These are phyloP conservation scores for Doryteuthis pealeii DNA, from an alignment of 1,140 invertebrate genomes.

Conservation along the genomic window DNA sequence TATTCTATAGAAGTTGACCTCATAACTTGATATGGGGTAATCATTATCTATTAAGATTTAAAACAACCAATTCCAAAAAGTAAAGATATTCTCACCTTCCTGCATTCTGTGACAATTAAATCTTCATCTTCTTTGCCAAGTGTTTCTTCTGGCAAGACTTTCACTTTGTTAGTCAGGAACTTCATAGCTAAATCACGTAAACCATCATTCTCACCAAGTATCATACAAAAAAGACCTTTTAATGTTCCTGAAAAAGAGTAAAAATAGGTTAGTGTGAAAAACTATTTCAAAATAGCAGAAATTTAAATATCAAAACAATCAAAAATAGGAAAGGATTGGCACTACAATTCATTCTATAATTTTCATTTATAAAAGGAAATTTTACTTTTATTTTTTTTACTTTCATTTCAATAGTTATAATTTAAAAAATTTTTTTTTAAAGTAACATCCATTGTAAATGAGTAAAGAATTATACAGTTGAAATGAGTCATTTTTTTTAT, in stretches of 20 bases:
- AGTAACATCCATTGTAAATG: too few species aligned
- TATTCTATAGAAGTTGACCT: too few species aligned
- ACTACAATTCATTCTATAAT: too few species aligned
- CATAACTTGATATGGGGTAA: too few species aligned
- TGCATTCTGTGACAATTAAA: constrained; percentile 79
- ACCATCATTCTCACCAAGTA: constrained; percentile 70
- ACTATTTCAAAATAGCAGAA: background rate
- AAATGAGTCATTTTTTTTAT: too few species aligned
- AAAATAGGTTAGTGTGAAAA: background rate
- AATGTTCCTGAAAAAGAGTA: constrained; percentile 64
- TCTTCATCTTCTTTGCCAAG: constrained; percentile 86
- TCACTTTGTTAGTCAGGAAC: constrained; percentile 82
- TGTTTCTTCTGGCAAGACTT: constrained; percentile 75
- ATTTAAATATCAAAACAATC: background rate
- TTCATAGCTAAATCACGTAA: constrained; percentile 86
- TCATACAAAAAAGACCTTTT: constrained; percentile 83
- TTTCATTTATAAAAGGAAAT: too few species aligned
- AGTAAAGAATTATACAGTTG: too few species aligned
- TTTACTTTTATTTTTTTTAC: too few species aligned
- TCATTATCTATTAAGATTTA: too few species aligned
- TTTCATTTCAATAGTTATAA: too few species aligned
- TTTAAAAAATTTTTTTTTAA: too few species aligned
- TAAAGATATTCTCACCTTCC: constrained; percentile 69
- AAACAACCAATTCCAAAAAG: too few species aligned
- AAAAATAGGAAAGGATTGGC: background rate